phyloP scores from a whole-genome alignment of 2,888 invertebrate species.

The Ctenicera cuprea region DNA sequence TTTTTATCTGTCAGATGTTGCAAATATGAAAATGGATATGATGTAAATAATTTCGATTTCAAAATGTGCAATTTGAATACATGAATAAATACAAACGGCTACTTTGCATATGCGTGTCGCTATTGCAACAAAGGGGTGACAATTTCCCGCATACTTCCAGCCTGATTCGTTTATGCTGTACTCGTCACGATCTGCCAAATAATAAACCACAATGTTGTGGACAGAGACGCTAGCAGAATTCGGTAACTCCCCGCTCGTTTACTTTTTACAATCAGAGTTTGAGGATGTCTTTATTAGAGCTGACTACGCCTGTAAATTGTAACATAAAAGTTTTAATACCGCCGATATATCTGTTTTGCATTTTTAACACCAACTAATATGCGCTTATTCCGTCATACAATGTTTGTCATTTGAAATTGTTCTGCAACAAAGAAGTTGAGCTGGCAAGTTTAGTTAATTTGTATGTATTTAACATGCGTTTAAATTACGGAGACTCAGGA shows the following conservation, averaged over 20 bases:
- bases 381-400: constrained; percentile 11
- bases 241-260: neutral
- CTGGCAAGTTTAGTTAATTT: constrained; percentile 29
- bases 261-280: constrained; percentile 3
- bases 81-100: constrained; percentile 45
- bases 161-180: constrained; percentile 25
- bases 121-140: constrained; percentile 34
- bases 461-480: constrained; percentile 29
- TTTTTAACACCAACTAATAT: constrained; percentile 16
- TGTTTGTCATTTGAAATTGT: neutral
- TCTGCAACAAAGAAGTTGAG: constrained; percentile 22
- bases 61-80: constrained; percentile 48
- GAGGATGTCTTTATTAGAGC: neutral
- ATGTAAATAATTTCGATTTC: constrained; percentile 49
- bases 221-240: neutral
- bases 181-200: constrained; percentile 29
- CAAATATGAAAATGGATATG: constrained; percentile 45
- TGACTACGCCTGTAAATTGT: constrained; percentile 9
- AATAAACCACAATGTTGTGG: constrained; percentile 12
- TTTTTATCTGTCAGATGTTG: constrained; percentile 44
- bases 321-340: constrained; percentile 20
- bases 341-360: constrained; percentile 12
- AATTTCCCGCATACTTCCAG: constrained; percentile 25
- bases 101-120: constrained; percentile 36
- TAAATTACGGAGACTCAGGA: constrained; percentile 20